phyloP scores from a whole-genome alignment of 64 coral and sea anemone genomes.

The Stylophora pistillata region DNA sequence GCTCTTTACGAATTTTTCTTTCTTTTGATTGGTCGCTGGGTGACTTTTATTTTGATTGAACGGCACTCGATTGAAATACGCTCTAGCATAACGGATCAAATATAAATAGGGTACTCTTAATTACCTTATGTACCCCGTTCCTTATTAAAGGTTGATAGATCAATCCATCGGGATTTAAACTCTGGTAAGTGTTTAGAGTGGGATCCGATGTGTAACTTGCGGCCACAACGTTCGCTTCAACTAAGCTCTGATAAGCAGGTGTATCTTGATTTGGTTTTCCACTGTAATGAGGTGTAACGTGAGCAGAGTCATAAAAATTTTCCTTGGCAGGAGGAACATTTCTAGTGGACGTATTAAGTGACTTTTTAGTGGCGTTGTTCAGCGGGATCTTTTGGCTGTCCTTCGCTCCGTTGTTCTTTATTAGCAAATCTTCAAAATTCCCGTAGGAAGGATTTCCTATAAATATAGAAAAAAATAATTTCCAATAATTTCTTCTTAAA shows the following conservation, averaged over 20 bases:
- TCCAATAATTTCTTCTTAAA: too few relatives aligned
- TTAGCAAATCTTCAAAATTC: background rate
- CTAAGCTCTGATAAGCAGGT: background rate
- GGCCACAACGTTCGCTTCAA: background rate
- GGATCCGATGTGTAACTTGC: background rate
- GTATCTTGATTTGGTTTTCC: background rate
- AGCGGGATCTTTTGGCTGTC: background rate
- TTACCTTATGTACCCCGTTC: background rate
- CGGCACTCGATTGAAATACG: too few relatives aligned
- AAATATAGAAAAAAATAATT: background rate
- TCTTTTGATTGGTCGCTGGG: too few relatives aligned
- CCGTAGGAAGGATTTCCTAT: conserved; percentile 16
- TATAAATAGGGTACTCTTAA: background rate
- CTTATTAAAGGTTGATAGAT: conserved; percentile 8
- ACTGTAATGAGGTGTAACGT: background rate
- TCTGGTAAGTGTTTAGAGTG: background rate
- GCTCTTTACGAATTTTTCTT: too few relatives aligned
- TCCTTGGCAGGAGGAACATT: conserved; percentile 12
- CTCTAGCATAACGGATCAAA: too few relatives aligned
- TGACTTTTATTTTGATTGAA: too few relatives aligned
- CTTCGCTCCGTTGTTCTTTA: background rate
- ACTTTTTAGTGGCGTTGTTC: background rate
- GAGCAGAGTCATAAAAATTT: background rate
- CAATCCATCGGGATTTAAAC: background rate
- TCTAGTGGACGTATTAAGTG: background rate